phyloP scores from a whole-genome alignment of 2,888 invertebrate species.

The Microctonus aethiopoides region DNA sequence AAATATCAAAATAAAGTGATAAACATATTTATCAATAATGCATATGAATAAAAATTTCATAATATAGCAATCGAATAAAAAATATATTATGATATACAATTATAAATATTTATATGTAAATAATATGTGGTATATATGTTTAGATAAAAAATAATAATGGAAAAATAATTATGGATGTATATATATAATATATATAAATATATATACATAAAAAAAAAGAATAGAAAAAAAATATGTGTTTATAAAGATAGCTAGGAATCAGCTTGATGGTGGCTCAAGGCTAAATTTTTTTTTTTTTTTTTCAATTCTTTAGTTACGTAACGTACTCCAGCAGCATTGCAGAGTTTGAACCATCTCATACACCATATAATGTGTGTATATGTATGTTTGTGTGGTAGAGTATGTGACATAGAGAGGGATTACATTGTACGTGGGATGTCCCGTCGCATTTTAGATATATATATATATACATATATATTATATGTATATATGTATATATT shows the following conservation, averaged over 20 bases:
- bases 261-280: slow-evolving; percentile 35
- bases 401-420: slow-evolving; percentile 12
- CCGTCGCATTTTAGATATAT: slow-evolving; percentile 19
- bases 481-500: not conserved
- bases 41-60: too few relatives aligned
- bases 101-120: too few relatives aligned
- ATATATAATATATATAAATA: not conserved
- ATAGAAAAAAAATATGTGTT: not conserved
- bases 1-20: too few relatives aligned
- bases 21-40: too few relatives aligned
- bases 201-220: not conserved
- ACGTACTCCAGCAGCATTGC: slow-evolving; percentile 34
- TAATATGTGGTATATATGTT: too few relatives aligned
- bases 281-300: slow-evolving; percentile 18
- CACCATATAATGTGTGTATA: not conserved
- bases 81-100: too few relatives aligned
- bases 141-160: too few relatives aligned
- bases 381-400: slow-evolving; percentile 18
- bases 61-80: too few relatives aligned
- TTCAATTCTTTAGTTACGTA: slow-evolving; percentile 40
- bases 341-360: slow-evolving; percentile 31
- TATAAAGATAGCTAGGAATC: slow-evolving; percentile 2
- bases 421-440: slow-evolving; percentile 28
- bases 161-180: too few relatives aligned
- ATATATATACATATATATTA: not conserved